A percentile compares a stretch with the other conserved stretches of the same genome.
phyloP scores from a whole-genome alignment of 2,888 invertebrate genomes.

The Carabus problematicus region DNA sequence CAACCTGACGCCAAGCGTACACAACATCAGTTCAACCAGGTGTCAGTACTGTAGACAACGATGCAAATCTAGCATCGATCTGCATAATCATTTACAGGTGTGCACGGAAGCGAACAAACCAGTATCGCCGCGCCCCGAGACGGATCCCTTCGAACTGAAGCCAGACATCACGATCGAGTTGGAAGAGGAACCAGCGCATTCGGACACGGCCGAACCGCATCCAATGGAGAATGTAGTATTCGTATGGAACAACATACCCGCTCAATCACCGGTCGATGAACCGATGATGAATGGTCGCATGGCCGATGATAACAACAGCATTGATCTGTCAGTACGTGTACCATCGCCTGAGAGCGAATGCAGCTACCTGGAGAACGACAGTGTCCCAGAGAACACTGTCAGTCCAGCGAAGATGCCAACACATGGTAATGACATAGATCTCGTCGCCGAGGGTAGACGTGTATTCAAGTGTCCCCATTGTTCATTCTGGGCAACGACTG shows the following conservation, averaged over 20 bases:
- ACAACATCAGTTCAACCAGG: constrained; percentile 73
- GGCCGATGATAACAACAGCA: constrained; percentile 56
- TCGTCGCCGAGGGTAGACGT: constrained; percentile 73
- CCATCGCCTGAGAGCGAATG: constrained; percentile 57
- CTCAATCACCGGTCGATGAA: constrained; percentile 52
- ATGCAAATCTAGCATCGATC: constrained; percentile 83
- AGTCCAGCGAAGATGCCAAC: constrained; percentile 65
- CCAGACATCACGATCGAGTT: constrained; percentile 50
- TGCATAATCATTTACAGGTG: constrained; percentile 76
- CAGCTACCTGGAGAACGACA: constrained; percentile 52
- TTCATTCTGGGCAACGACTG: constrained; percentile 91
- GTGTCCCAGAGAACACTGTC: constrained; percentile 36
- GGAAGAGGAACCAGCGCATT: constrained; percentile 50
- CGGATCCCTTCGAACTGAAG: constrained; percentile 47
- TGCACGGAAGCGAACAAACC: constrained; percentile 67
- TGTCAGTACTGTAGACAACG: constrained; percentile 87
- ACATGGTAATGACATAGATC: constrained; percentile 64
- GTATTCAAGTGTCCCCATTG: constrained; percentile 94
- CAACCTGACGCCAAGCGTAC: constrained; percentile 55
- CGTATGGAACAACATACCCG: constrained; percentile 77
- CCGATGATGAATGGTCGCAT: not conserved
- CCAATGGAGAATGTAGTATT: constrained; percentile 84
- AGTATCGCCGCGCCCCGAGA: constrained; percentile 24
- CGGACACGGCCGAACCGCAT: constrained; percentile 64
- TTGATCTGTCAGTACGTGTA: constrained; percentile 56